Base-by-base conservation (phyloP, 2,113 vertebrate species). In the Poeciliopsis prolifica region DNA sequence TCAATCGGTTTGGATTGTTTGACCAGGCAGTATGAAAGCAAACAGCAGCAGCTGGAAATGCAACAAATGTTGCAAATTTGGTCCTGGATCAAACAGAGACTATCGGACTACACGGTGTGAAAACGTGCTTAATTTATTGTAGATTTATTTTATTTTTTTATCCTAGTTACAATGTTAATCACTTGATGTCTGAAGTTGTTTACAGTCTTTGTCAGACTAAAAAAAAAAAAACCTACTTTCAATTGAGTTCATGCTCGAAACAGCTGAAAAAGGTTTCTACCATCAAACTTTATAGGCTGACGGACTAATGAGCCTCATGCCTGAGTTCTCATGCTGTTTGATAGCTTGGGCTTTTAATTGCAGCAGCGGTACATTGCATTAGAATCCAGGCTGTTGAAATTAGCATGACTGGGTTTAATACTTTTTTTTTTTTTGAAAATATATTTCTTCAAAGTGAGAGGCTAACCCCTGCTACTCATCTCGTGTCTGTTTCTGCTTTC, bases 281-380 rank as follows among this genome's bases (percentile, higher is more conserved):
- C 58, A 3, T 37, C 26, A 72, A 64, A 76, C 17, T 83, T 42
- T 28, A 42, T 22, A 30, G 74, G 33, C 29, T 28, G 28, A 28
- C 0, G 31, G 40, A 65, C 54, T 70, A 79, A 87, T 81, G 64
- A 83, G 51, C 69, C 51, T 48, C 74, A 74, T 61, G 60, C 30
- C 58, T 65, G 70, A 22, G 58, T 62, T 33, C 66, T 78, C 69
- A 65, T 33, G 72, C 77, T 82, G 71, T 74, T 78, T 63, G n/a
- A 75, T 37, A 48, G 61, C 35, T 31, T 58, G 33, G 65, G 9
- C 60, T 71, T 74, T 76, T 70, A 78, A 80, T 29, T 44, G 54
- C 19, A 62, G 69, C 69, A 65, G 40, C 28, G 2, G 17, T 66
- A 48, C 6, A 64, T 61, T 63, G 24, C 28, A 76, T 76, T 66